Base-by-base conservation (phyloP, 2,888 invertebrate genomes). In the Drosophila conformis region DNA sequence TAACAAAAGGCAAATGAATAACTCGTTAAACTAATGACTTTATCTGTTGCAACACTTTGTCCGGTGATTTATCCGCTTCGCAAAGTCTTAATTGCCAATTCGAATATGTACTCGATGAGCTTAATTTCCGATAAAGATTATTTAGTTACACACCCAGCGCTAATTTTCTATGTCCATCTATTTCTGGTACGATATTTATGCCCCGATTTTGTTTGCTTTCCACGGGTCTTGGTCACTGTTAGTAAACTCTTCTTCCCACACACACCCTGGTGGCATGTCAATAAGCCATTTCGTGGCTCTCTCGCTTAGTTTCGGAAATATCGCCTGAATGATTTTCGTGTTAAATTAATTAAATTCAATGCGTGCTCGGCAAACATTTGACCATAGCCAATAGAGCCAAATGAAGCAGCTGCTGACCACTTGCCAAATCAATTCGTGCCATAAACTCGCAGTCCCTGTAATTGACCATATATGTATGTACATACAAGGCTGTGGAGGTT, bases 341-440 rank as follows among this genome's bases (percentile, higher is more conserved):
- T 87, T 89, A 85, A 89, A 89, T 87, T 87, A 87, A 87, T 87
- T 87, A 87, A 87, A 83, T 79, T 76, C 81, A 75, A 77, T 87
- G 86, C 86, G 89, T 87, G 86, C 72, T 78, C 73, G 38, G 52
- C 67, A 73, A 84, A 73, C 89, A 84, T 87, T 87, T 87, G 80
- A 56, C 73, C 83, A 71, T 25, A 49, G 42, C 53, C 67, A 80
- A 82, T 87, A 80, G 72, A 56, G 68, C 58, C 66, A 67, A 69
- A 66, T 72, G 70, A 65, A 70, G 60, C 58, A 76, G 64, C 69
- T 65, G 52, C 62, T 31, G 33, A 69, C 65, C 67, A 69, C 64
- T 68, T 73, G 57, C 67, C 57, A 73, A 83, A 87, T 84, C 82
- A 75, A 84, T 83, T 77, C 72, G 73, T 69, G 82, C 66, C 87